A percentile compares a stretch with the other conserved stretches of the same genome.
These are phyloP conservation scores for Tachina fera DNA, from an alignment of 2,888 invertebrate species.

Conservation along the genomic window DNA sequence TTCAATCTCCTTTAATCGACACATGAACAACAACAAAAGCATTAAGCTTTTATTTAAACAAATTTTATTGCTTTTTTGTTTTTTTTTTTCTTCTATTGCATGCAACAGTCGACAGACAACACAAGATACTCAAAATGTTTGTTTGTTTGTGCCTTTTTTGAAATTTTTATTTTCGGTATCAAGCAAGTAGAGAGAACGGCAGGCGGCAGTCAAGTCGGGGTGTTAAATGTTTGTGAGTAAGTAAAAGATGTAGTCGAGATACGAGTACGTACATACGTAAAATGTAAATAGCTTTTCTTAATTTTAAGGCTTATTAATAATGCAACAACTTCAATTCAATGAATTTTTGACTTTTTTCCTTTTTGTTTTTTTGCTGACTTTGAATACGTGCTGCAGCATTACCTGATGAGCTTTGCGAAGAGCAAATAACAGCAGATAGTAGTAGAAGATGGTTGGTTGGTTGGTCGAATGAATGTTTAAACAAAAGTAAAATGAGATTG, in stretches of 20 bases:
- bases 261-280: constrained; percentile 2
- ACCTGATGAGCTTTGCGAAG: constrained; percentile 67
- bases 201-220: not conserved
- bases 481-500: constrained; percentile 28
- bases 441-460: not conserved
- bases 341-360: constrained; percentile 70
- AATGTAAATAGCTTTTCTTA: constrained; percentile 70
- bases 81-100: constrained; percentile 24
- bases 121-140: constrained; percentile 33
- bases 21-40: constrained; percentile 24
- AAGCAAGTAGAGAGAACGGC: not conserved
- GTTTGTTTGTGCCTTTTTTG: not conserved
- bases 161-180: not conserved
- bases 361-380: constrained; percentile 61
- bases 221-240: constrained; percentile 13
- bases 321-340: constrained; percentile 71
- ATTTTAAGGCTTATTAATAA: constrained; percentile 71
- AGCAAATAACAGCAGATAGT: constrained; percentile 5
- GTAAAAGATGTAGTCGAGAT: constrained; percentile 31
- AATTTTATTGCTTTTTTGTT: constrained; percentile 56
- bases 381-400: constrained; percentile 71
- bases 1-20: not conserved
- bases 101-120: constrained; percentile 16
- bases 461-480: constrained; percentile 24
- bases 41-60: constrained; percentile 50